These are phyloP conservation scores for Acrocephalus kingi DNA, from an alignment of 2,113 vertebrate species.

Conservation along the genomic window DNA sequence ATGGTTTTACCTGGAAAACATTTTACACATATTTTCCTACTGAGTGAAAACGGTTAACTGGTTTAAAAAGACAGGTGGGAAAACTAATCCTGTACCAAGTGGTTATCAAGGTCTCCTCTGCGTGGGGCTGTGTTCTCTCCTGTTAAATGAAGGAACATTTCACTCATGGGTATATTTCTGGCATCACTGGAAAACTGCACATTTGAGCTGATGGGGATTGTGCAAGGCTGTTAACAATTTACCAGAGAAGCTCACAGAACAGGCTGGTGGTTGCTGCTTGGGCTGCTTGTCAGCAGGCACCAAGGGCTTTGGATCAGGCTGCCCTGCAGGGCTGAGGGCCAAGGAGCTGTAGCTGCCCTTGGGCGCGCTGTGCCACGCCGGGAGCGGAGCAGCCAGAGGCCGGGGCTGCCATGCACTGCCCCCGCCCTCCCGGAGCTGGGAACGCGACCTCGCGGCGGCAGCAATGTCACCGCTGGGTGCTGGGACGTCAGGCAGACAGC, in stretches of 20 bases:
- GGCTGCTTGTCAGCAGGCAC: neutral
- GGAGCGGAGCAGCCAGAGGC: neutral
- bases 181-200: neutral
- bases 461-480: neutral
- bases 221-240: neutral
- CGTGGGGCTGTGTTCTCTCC: neutral
- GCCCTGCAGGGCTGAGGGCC: neutral
- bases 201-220: neutral
- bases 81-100: neutral
- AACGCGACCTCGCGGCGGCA: neutral
- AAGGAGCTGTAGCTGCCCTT: neutral
- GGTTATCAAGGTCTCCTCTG: neutral
- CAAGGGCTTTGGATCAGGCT: neutral
- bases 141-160: neutral
- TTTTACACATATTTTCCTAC: neutral
- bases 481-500: neutral
- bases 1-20: neutral
- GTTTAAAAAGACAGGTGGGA: neutral
- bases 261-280: neutral
- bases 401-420: fast-evolving
- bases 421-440: fast-evolving
- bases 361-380: fast-evolving
- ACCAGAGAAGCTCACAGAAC: neutral
- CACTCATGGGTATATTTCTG: neutral
- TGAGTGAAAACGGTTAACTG: neutral